Conservation (phyloP, 2,113 vertebrate genomes). For the Brachirus orientalis region DNA sequence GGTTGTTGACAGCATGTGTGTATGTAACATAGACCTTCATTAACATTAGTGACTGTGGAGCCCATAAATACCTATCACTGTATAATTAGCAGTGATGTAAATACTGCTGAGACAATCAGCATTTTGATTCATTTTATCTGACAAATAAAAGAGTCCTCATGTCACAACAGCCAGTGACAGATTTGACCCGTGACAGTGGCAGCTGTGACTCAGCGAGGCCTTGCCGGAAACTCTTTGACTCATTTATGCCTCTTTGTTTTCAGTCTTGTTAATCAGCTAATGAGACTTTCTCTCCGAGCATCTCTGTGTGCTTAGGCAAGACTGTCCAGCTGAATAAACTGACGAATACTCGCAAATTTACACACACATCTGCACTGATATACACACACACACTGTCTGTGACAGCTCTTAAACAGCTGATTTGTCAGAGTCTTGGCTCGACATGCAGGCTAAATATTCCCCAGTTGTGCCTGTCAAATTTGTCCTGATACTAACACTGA, state of each 20-base stretch:
- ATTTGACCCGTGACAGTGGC: constrained; percentile 19
- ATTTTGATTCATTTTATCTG: constrained; percentile 10
- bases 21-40: not conserved
- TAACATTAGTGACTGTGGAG: not conserved
- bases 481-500: constrained; percentile 19
- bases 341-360: constrained; percentile 22
- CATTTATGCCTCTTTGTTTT: constrained; percentile 21
- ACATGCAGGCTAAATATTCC: constrained; percentile 56
- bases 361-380: not conserved
- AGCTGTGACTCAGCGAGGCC: constrained; percentile 1
- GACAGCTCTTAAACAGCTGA: constrained; percentile 73
- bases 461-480: constrained; percentile 54
- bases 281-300: constrained; percentile 18
- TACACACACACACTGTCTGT: constrained; percentile 12
- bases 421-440: constrained; percentile 69
- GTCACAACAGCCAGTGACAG: no score
- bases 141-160: not conserved
- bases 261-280: constrained; percentile 52
- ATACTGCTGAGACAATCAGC: not conserved
- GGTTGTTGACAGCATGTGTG: not conserved
- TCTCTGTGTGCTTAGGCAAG: constrained; percentile 44
- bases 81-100: constrained; percentile 7
- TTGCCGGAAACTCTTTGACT: constrained; percentile 5
- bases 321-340: constrained; percentile 48
- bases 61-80: not conserved